Evolutionary conservation across 2,113 vertebrate genomes (phyloP).

Genomic region (Perca flavescens): DNA sequence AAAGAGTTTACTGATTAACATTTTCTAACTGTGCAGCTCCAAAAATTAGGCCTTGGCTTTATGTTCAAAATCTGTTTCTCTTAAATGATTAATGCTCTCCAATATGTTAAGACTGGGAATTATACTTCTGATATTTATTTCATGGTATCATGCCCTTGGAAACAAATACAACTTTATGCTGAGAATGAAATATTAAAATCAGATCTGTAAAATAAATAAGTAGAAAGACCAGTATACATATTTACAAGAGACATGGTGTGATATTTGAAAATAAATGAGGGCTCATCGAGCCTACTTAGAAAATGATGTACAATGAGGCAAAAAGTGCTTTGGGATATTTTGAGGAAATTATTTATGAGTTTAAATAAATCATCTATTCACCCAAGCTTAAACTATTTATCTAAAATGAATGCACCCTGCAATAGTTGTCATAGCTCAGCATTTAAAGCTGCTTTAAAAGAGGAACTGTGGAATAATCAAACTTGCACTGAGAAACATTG

Average conservation of each 20-base stretch:
- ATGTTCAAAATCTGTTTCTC: constrained; percentile 79
- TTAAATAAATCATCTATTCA: constrained; percentile 85
- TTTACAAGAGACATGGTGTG: constrained; percentile 86
- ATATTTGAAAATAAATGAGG: constrained; percentile 86
- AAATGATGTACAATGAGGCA: constrained; percentile 86
- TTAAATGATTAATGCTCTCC: constrained; percentile 81
- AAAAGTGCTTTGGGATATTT: constrained; percentile 87
- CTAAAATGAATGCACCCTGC: constrained; percentile 82
- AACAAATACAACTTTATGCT: constrained; percentile 85
- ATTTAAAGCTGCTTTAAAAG: constrained; percentile 74
- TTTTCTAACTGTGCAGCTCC: constrained; percentile 63
- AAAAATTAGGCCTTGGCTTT: constrained; percentile 79
- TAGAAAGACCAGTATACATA: constrained; percentile 85
- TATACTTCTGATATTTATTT: constrained; percentile 83
- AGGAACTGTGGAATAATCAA: constrained; percentile 71
- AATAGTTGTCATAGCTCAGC: constrained; percentile 79
- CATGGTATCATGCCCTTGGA: constrained; percentile 80
- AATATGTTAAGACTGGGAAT: constrained; percentile 81
- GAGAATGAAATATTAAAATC: constrained; percentile 86
- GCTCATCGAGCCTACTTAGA: constrained; percentile 80
- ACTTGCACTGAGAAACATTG: constrained; percentile 80
- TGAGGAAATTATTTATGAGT: constrained; percentile 86
- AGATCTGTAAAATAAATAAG: constrained; percentile 87
- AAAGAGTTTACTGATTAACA: constrained; percentile 72
- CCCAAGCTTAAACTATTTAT: constrained; percentile 84